Evolutionary conservation across 2,113 vertebrate genomes (phyloP), one percentile per base, ranked within the genome.

Genomic region (Lophura nycthemera): DNA sequence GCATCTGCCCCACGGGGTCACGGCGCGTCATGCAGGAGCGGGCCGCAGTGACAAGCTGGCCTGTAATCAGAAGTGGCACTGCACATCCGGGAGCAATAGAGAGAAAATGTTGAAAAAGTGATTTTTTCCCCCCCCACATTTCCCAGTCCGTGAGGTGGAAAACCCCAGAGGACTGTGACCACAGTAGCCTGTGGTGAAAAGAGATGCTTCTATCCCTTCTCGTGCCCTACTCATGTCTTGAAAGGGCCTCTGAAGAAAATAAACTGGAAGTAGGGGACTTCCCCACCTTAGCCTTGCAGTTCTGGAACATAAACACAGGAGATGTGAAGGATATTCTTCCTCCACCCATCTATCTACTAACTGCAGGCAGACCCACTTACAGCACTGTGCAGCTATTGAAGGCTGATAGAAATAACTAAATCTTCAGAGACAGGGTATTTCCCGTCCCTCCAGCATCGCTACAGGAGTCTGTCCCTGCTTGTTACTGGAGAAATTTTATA

Each of bases 391-490:
- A 81, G 70, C 57, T 84, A 79, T 89, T 95, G 61, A 67, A 85
- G 72, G 50, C 61, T 93, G 81, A 93, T n/a, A 82, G 83, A 93
- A 96, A 95, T 90, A 78, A 77, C 27, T 20, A 77, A 81, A 96
- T 95, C 91, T 88, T 89, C 67, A 83, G 83, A 95, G 88, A 70
- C 88, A 91, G 86, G 86, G 86, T 94, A 96, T 95, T 94, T 95
- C 90, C 83, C 59, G 91, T 90, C 92, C 95, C 88, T 86, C 64
- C 47, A 89, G 93, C 80, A 34, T 34, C 76, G 85, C 96, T 96
- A 27, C 15, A 90, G 79, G 92, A 88, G 10, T 73, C 89, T 93
- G 89, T 94, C 93, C 69, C 72, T 92, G 82, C 85, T 90, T 93
- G 93, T 96, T 97, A 88, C 36, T 88, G 48, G 54, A 94, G 81